phyloP scores from a whole-genome alignment of 2,888 invertebrate genomes.

The Lordiphosa fenestrarum region DNA sequence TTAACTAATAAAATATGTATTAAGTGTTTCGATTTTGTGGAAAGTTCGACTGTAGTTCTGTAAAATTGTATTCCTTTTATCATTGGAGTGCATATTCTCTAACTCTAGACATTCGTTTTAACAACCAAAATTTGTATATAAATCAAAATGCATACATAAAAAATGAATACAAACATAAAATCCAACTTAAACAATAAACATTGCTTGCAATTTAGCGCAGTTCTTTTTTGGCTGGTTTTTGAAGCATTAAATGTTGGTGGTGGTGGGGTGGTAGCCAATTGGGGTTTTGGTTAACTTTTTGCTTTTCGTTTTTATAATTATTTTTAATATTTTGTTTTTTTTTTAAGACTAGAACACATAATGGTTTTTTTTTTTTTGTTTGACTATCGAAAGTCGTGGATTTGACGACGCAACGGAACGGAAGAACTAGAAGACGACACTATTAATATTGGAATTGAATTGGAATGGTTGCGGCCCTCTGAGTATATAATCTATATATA shows the following conservation, averaged over 20 bases:
- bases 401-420: conserved; percentile 63
- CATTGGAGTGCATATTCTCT: conserved; percentile 7
- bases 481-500: conserved; percentile 10
- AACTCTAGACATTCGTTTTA: conserved; percentile 6
- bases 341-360: conserved; percentile 1
- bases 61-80: no score
- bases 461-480: conserved; percentile 34
- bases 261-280: conserved; percentile 27
- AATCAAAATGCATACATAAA: conserved; percentile 16
- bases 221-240: conserved; percentile 12
- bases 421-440: conserved; percentile 29
- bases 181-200: conserved; percentile 18
- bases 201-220: conserved; percentile 34
- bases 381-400: conserved; percentile 69
- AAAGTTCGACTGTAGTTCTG: background rate
- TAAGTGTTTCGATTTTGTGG: no score
- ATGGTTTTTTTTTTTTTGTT: conserved; percentile 25
- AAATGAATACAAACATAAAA: conserved; percentile 18
- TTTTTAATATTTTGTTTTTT: conserved; percentile 21
- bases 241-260: conserved; percentile 29
- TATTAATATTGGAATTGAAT: conserved; percentile 14
- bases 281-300: conserved; percentile 16
- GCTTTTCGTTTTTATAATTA: background rate
- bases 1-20: no score
- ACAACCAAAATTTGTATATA: conserved; percentile 5